Evolutionary conservation across 2,888 invertebrate species (phyloP).

Genomic region (Nycteola revayana): DNA sequence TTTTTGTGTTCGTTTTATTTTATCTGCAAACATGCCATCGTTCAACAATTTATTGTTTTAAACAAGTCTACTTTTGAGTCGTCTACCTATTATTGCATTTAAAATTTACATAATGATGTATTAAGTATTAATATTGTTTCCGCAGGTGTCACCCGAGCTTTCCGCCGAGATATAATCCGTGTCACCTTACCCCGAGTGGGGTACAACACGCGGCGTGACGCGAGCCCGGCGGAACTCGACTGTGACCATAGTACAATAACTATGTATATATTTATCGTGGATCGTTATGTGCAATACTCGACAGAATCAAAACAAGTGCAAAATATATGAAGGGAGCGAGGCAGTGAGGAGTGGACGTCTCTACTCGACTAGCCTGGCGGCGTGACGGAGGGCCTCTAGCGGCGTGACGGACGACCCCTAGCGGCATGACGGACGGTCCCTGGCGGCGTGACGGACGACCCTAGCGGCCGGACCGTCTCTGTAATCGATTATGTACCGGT

Average conservation of each 20-base stretch:
- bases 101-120: slow-evolving; percentile 28
- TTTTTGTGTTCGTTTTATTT: too few relatives aligned
- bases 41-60: background rate
- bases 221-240: slow-evolving; percentile 27
- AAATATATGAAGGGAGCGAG: slow-evolving; percentile 34
- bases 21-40: too few relatives aligned
- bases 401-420: slow-evolving; percentile 40
- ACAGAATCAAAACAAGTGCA: slow-evolving; percentile 49
- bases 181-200: slow-evolving; percentile 6
- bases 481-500: slow-evolving; percentile 41
- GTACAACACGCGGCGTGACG: slow-evolving; percentile 4
- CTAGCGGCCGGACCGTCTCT: slow-evolving; percentile 37
- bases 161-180: slow-evolving; percentile 55
- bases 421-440: slow-evolving; percentile 34
- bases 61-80: too few relatives aligned
- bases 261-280: slow-evolving; percentile 57
- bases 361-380: slow-evolving; percentile 40
- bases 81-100: slow-evolving; percentile 39
- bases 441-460: slow-evolving; percentile 35
- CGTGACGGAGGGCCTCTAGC: slow-evolving; percentile 25
- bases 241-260: slow-evolving; percentile 41
- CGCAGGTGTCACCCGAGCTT: slow-evolving; percentile 54
- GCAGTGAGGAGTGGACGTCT: slow-evolving; percentile 38
- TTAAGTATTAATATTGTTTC: slow-evolving; percentile 1
- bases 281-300: slow-evolving; percentile 62